These are phyloP conservation scores for Paradoxurus hermaphroditus DNA, from an alignment of 2,113 vertebrate genomes.

Conservation along the genomic window DNA sequence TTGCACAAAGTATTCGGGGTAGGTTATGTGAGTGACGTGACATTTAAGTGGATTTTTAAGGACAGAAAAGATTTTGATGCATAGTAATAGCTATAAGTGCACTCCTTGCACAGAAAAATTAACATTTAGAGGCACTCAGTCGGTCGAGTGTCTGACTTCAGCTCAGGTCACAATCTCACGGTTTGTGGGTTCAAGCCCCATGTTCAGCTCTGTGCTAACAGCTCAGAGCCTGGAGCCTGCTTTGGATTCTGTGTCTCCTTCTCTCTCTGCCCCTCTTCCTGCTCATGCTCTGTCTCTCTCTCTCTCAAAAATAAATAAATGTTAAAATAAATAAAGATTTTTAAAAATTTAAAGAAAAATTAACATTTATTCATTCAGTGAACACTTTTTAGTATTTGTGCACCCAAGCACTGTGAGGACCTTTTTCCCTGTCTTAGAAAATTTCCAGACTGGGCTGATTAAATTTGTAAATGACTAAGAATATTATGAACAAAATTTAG, in stretches of 20 bases:
- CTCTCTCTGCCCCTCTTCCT: too few relatives aligned
- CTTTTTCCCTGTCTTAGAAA: background rate
- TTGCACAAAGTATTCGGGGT: background rate
- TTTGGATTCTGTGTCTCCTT: too few relatives aligned
- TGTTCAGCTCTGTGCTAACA: too few relatives aligned
- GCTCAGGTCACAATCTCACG: too few relatives aligned
- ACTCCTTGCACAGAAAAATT: background rate
- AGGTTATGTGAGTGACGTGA: background rate
- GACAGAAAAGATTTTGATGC: background rate
- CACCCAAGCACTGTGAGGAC: background rate
- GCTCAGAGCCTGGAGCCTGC: too few relatives aligned
- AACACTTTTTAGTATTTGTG: background rate
- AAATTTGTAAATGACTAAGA: background rate
- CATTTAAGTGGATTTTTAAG: background rate
- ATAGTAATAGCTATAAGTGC: background rate
- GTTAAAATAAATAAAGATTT: too few relatives aligned
- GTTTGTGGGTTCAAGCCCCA: too few relatives aligned
- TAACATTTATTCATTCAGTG: constrained; percentile 16
- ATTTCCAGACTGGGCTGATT: background rate
- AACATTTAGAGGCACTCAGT: background rate
- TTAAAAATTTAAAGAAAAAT: background rate
- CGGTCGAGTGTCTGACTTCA: too few relatives aligned
- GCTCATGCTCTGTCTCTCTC: too few relatives aligned
- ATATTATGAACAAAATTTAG: constrained; percentile 16
- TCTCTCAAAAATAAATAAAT: too few relatives aligned